A percentile compares a stretch with the other conserved stretches of the same genome.
phyloP scores from a whole-genome alignment of 2,113 vertebrate species.

The Cottus gobio region DNA sequence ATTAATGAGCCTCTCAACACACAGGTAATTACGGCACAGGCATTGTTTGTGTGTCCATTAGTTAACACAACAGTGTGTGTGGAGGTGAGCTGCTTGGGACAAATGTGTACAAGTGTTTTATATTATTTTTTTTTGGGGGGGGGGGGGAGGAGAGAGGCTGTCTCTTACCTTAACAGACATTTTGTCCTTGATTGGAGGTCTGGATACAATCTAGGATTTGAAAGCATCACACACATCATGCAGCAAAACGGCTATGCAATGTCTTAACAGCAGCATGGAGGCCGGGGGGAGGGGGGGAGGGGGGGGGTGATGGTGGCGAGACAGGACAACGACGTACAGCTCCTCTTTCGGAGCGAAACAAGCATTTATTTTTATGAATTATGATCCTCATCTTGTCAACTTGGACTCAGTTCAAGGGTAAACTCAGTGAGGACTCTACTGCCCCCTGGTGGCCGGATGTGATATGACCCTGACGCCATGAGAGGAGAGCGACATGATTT shows the following conservation, averaged over 20 bases:
- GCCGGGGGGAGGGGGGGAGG: background rate
- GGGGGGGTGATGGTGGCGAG: conserved; percentile 1
- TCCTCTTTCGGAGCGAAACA: background rate
- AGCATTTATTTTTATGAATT: background rate
- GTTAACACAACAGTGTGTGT: conserved; percentile 28
- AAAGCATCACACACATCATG: conserved; percentile 83
- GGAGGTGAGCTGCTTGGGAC: background rate
- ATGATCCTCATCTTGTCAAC: background rate
- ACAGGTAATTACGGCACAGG: conserved; percentile 64
- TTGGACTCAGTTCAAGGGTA: background rate
- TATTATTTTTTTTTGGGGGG: background rate
- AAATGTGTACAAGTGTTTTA: background rate
- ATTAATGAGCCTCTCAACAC: conserved; percentile 48
- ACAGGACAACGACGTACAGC: background rate
- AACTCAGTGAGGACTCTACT: background rate
- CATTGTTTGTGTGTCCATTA: conserved; percentile 33
- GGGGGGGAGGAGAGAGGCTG: background rate
- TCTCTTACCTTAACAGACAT: conserved; percentile 82
- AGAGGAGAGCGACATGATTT: background rate
- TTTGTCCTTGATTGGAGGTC: conserved; percentile 84
- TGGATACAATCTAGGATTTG: conserved; percentile 82
- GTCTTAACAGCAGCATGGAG: conserved; percentile 48
- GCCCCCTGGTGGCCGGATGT: conserved; percentile 66
- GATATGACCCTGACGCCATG: background rate
- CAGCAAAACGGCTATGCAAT: conserved; percentile 55